These are phyloP conservation scores for Penaeus japonicus DNA, from an alignment of 1,140 invertebrate genomes.

Conservation along the genomic window DNA sequence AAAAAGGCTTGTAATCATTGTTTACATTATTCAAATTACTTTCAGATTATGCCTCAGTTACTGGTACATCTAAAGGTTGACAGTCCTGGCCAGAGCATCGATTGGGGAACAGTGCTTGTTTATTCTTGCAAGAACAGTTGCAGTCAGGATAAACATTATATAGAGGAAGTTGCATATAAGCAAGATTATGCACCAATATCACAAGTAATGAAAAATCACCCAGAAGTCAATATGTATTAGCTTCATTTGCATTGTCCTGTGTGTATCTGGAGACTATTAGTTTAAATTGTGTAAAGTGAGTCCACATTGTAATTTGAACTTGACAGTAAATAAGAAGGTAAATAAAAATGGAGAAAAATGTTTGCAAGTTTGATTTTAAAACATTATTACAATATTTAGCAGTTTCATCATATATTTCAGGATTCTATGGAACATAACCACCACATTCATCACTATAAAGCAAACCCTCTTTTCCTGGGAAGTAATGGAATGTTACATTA, in stretches of 20 bases:
- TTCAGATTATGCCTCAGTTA: slow-evolving; percentile 90
- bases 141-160: slow-evolving; percentile 55
- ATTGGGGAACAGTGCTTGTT: slow-evolving; percentile 88
- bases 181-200: slow-evolving; percentile 39
- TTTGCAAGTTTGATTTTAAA: not conserved
- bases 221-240: not conserved
- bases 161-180: slow-evolving; percentile 35
- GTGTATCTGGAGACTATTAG: not conserved
- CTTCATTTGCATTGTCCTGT: not conserved
- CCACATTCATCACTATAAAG: not conserved
- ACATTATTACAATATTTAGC: not conserved
- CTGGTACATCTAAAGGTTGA: slow-evolving; percentile 78
- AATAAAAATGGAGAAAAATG: not conserved
- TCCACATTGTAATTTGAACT: not conserved
- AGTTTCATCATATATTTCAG: slow-evolving; percentile 9
- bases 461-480: not conserved
- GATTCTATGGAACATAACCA: slow-evolving; percentile 21
- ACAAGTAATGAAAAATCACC: slow-evolving; percentile 31
- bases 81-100: slow-evolving; percentile 75
- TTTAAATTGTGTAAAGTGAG: not conserved
- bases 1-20: too few species aligned
- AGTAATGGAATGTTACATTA: slow-evolving; percentile 28
- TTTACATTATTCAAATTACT: slow-evolving; percentile 56
- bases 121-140: slow-evolving; percentile 88
- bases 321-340: not conserved